Base-by-base conservation (phyloP, 2,797 vertebrate genomes). In the Syndactyla subalaris region DNA sequence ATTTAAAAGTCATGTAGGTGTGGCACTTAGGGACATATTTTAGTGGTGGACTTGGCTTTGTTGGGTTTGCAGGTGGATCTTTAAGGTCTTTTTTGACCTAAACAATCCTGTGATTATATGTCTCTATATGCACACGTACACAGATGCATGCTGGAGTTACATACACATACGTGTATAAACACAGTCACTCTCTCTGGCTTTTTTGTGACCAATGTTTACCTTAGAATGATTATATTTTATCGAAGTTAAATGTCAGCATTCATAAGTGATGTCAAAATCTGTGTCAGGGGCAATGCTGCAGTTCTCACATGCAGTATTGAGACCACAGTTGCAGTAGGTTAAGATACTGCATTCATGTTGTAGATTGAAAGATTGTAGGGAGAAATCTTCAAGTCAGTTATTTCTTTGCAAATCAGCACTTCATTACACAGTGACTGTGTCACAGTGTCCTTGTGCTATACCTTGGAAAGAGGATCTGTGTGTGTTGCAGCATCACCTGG, bases 351-450 rank as follows among this genome's bases (percentile, higher is more conserved):
- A 48, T 65, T 88, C 26, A 9, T 63, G 39, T 59, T 75, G 61
- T 26, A 70, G 65, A 48, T 71, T 30, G 61, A 59, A 81, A 62
- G 57, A 38, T 66, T 85, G 85, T 85, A 74, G 38, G 41, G 13
- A 61, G 48, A 22, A 85, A 51, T 20, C 26, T 70, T 67, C 45
- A 75, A 54, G 70, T 81, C 43, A n/a, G 3, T 76, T 95, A 38
- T 77, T 97, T 77, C 73, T 70, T 78, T 88, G 63, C 51, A 93
- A 82, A 73, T 92, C 39, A 55, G 46, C 43, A 80, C 7, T 94
- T 90, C 27, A 17, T 85, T n/a, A 7, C 59, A 59, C 10, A 26
- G 17, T 61, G 55, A 73, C 93, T 91, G 32, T 89, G 67, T 93
- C 89, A 66, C 0, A 0, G 14, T 62, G 59, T 73, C 73, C 58